phyloP scores from a whole-genome alignment of 2,888 invertebrate genomes.

The Cerceris ruficornis region DNA sequence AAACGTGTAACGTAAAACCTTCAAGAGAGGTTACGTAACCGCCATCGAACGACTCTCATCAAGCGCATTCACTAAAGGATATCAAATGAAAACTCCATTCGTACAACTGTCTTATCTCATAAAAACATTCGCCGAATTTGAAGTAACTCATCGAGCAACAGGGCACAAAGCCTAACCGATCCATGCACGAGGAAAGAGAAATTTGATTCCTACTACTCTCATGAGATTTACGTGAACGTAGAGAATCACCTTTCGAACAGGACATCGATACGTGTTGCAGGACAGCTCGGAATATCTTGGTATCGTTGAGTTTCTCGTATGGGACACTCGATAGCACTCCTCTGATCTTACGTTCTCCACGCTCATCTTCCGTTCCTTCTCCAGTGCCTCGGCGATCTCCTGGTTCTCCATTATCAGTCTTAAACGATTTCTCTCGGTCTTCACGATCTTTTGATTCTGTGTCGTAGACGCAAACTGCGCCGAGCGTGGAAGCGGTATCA shows the following conservation, averaged over 20 bases:
- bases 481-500: slow-evolving; percentile 70
- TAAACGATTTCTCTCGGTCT: slow-evolving; percentile 78
- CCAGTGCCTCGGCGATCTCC: slow-evolving; percentile 49
- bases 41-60: no score
- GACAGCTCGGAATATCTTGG: slow-evolving; percentile 37
- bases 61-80: no score
- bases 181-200: no score
- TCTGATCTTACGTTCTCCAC: slow-evolving; percentile 36
- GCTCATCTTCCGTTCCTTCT: slow-evolving; percentile 67
- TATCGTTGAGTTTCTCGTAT: slow-evolving; percentile 20
- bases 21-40: no score
- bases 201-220: no score
- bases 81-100: no score
- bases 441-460: slow-evolving; percentile 72
- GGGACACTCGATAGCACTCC: slow-evolving; percentile 24
- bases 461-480: background rate
- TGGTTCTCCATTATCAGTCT: slow-evolving; percentile 71
- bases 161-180: no score
- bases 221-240: background rate
- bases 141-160: no score
- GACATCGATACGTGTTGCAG: slow-evolving; percentile 38
- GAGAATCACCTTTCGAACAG: slow-evolving; percentile 54
- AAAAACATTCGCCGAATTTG: no score
- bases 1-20: no score
- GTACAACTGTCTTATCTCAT: no score